Conservation (phyloP, 2,888 invertebrate genomes). For the Tribolium freemani region DNA sequence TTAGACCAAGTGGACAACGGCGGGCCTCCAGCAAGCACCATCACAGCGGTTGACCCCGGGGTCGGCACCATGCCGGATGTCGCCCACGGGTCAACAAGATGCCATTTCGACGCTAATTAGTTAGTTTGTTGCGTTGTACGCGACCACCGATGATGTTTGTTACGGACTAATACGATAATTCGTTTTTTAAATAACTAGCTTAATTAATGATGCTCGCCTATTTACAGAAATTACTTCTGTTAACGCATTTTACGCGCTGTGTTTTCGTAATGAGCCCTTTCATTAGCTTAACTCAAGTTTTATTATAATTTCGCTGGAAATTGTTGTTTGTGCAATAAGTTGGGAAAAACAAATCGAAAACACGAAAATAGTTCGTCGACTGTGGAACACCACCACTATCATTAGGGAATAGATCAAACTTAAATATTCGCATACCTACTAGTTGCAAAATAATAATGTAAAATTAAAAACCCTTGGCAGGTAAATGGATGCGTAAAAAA, state of each 20-base stretch:
- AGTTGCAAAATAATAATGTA: too few relatives aligned
- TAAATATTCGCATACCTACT: too few relatives aligned
- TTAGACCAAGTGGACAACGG: conserved; percentile 29
- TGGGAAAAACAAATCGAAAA: too few relatives aligned
- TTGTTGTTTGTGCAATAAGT: too few relatives aligned
- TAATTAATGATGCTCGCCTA: conserved; percentile 29
- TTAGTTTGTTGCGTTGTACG: conserved; percentile 24
- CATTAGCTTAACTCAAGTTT: conserved; percentile 12
- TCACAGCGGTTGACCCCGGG: conserved; percentile 39
- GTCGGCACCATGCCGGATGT: conserved; percentile 43
- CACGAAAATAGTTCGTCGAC: too few relatives aligned
- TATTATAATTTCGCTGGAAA: conserved; percentile 4
- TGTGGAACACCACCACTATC: too few relatives aligned
- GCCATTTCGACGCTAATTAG: conserved; percentile 38
- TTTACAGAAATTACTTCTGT: conserved; percentile 17
- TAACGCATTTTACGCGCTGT: conserved; percentile 14
- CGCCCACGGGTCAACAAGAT: conserved; percentile 42
- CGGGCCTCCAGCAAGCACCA: conserved; percentile 30
- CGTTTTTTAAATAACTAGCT: conserved; percentile 21
- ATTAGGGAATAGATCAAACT: too few relatives aligned
- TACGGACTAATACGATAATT: conserved; percentile 35
- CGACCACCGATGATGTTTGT: conserved; percentile 12
- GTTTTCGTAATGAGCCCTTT: conserved; percentile 11
- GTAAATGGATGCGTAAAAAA: too few relatives aligned
- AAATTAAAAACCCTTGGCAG: too few relatives aligned